Base-by-base conservation (phyloP, 1,140 invertebrate species). In the Zaprionus tsacasi region DNA sequence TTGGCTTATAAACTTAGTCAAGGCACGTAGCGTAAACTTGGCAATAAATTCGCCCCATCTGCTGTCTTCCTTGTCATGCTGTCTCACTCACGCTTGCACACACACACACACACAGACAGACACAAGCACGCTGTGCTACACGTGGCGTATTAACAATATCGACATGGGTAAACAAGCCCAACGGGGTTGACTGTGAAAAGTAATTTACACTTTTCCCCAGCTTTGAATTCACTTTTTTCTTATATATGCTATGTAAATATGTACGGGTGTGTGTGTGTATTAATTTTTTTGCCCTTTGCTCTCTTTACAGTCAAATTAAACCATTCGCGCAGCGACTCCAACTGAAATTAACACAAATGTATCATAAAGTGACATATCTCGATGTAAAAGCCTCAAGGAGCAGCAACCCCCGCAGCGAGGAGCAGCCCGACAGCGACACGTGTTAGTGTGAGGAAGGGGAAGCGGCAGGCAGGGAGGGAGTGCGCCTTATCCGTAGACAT, bases 111-210 rank as follows among this genome's bases (percentile, higher is more conserved):
- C 36, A 54, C 60, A 38, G 40, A 54, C 70, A 65, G 27, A 54
- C 54, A 60, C 2, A 21, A 21, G 17, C 56, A 56, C 57, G 83
- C 70, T 88, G 83, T 11, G 73, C 30, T 81, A 79, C 85, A 88
- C 85, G 85, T 88, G 85, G 82, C 85, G 81, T 89, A 88, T 88
- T 89, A 88, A 89, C 81, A 89, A 81, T 88, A 88, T 89, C 85
- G 81, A 85, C 80, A 89, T 89, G 78, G 79, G 81, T 79, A 88
- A 88, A 89, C 86, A 89, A 85, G 78, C 76, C 77, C 75, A 56
- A 68, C 40, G 70, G 80, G 80, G 74, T 70, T 66, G 69, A 17
- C 56, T 66, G 48, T 36, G n/a, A 11, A 65, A 79, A 85, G 83
- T 88, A 88, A 88, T 88, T 88, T 88, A 89, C 86, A 88, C 85